Base-by-base conservation (phyloP, 1,140 invertebrate genomes). In the Procambarus clarkii region DNA sequence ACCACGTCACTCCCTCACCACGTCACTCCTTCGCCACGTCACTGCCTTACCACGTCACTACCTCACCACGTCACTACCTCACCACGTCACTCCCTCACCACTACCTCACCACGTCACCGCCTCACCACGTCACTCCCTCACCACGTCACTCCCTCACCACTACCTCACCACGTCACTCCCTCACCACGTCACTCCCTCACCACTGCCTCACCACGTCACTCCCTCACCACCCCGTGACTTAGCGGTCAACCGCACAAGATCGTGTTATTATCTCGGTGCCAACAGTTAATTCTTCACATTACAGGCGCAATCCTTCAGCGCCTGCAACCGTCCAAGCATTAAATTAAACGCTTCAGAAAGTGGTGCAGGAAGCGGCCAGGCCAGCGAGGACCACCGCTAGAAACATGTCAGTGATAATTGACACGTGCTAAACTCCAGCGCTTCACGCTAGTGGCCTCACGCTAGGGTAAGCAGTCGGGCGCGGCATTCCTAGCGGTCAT, bases 401-500 rank as follows among this genome's bases (percentile, higher is more conserved):
- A 58, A 58, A 58, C 54, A 58, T 13, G 13, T 58, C 13, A 9
- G 54, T 58, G 54, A 13, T 58, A 58, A 69, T 21, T 69, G 64
- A 69, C 64, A 21, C 9, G 64, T 2, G 54, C 64, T 69, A 69
- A 69, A 69, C 64, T 69, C 3, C 3, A 69, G 64, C 64, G 21
- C 64, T 21, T 69, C 64, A 69, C 64, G 64, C 64, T 69, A 13
- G 18, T 69, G 11, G 13, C 64, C 18, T 3, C 64, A 9, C 8
- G 54, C 54, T 58, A 13, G 54, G 54, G 7, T 9, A 58, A 13
- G 7, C 54, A 58, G 7, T 13, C 8, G 54, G 64, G 64, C 64
- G 64, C 64, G 64, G 64, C 64, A 69, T 69, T 69, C 64, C 64
- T 69, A 69, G 64, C 64, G 64, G 64, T 69, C 64, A 21, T 69